Conservation (phyloP, 2,888 invertebrate genomes). For the Folsomia manolachei region DNA sequence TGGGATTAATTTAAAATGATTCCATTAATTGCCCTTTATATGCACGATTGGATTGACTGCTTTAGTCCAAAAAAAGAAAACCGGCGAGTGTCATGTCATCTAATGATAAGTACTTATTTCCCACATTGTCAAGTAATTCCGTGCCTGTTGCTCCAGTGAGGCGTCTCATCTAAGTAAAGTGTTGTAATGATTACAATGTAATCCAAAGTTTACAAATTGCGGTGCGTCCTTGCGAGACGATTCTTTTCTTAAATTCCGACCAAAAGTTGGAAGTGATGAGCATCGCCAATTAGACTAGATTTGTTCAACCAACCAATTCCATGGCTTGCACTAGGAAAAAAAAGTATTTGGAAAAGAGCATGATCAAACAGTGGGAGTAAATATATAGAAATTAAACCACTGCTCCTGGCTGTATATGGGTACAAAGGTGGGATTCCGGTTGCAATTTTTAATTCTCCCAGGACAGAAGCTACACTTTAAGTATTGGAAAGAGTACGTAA, state of each 20-base stretch:
- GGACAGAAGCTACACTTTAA: not conserved
- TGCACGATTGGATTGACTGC: too few species aligned
- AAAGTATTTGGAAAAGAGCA: not conserved
- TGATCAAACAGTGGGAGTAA: not conserved
- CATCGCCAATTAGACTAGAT: not conserved
- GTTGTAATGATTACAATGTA: not conserved
- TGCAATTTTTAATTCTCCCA: conserved; percentile 28
- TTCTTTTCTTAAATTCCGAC: not conserved
- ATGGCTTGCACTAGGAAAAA: not conserved
- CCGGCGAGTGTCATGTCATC: too few species aligned
- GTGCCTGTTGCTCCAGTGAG: not conserved
- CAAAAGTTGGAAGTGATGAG: too few species aligned
- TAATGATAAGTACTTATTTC: too few species aligned
- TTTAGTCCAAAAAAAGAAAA: too few species aligned
- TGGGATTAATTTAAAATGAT: too few species aligned
- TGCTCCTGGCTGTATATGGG: not conserved
- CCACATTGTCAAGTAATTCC: too few species aligned
- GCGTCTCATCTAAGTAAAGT: not conserved
- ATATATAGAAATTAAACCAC: too few species aligned
- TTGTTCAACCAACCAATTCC: not conserved
- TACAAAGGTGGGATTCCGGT: conserved; percentile 25
- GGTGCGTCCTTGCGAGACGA: not conserved
- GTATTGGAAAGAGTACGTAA: too few species aligned
- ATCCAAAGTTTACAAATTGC: not conserved
- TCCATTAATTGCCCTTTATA: too few species aligned